A percentile compares a stretch with the other conserved stretches of the same genome.
phyloP scores from a whole-genome alignment of 1,140 invertebrate species.

The Zaprionus kolodkinae region DNA sequence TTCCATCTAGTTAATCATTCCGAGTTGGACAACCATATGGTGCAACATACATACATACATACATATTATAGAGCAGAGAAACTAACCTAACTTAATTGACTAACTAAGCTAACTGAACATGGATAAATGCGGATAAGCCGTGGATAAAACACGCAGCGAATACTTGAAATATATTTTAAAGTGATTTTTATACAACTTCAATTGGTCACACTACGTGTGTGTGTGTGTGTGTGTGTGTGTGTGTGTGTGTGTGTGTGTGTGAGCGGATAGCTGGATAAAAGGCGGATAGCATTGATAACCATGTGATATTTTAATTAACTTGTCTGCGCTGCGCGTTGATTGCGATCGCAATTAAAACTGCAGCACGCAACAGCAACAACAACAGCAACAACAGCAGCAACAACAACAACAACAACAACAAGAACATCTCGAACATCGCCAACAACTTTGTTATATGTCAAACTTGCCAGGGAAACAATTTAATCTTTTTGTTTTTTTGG shows the following conservation, averaged over 20 bases:
- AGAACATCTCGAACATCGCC: too few relatives aligned
- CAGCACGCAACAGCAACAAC: conserved; percentile 51
- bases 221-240: neutral
- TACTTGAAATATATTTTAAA: conserved; percentile 25
- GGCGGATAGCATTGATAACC: neutral
- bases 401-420: conserved; percentile 22
- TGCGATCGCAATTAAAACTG: conserved; percentile 75
- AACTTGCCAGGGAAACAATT: conserved; percentile 72
- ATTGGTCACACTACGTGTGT: neutral
- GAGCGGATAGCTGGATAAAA: neutral
- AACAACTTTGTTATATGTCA: conserved; percentile 68
- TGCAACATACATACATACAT: conserved; percentile 52
- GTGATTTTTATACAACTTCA: conserved; percentile 16
- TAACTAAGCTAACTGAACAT: conserved; percentile 15
- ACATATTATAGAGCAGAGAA: neutral
- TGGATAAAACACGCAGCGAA: conserved; percentile 23
- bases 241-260: neutral
- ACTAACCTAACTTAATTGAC: neutral
- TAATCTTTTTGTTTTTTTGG: conserved; percentile 69
- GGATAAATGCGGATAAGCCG: conserved; percentile 31
- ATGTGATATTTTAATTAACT: conserved; percentile 72
- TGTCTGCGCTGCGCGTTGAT: conserved; percentile 60
- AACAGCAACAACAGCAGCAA: conserved; percentile 5
- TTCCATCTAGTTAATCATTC: conserved; percentile 32
- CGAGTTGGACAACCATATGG: conserved; percentile 40